Evolutionary conservation across 2,113 vertebrate genomes (phyloP), one percentile per base, ranked within the genome.

Genomic region (Tachysurus fulvidraco): DNA sequence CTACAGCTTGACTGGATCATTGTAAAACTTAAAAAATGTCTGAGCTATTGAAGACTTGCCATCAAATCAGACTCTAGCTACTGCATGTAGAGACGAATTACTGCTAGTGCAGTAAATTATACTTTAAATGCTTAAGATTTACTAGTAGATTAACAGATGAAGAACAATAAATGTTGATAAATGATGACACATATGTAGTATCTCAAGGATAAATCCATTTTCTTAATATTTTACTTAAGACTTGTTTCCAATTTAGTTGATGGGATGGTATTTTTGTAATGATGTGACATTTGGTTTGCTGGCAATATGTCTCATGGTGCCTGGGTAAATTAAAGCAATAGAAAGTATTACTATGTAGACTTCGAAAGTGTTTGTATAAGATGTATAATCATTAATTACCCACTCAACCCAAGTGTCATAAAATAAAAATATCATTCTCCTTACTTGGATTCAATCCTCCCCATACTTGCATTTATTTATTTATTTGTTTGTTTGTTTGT

Each of bases 121-220:
- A 44, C 5, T 69, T 69, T 4, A 83, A 54, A n/a, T 83, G 64
- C 46, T 83, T 54, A 83, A 54, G 46, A 83, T 69, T 65, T 54
- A 83, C 17, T 12, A 67, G 64, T 25, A 50, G 54, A 30, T 67
- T 65, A 83, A 83, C 81, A 83, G 81, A 67, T 83, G 81, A n/a
- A 67, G 17, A 83, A 82, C 60, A 50, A 67, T 69, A 83, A 83
- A 83, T 69, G 64, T 55, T 83, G 64, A 83, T 69, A 19, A 83
- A 83, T 69, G 8, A 54, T 69, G 81, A 83, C 81, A 50, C 60
- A 50, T 83, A 30, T 21, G 46, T 36, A 59, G 44, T 81, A 11
- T 60, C 30, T 81, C 30, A 81, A 60, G 78, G 78, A 60, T 30
- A 81, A 80, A 59, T 12, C 59, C 25, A 64, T 78, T 78, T 52